Percentiles rank a stretch among this genome's conserved stretches.
Conservation (phyloP, 2,797 vertebrate genomes). For the Anguilla megastoma region DNA sequence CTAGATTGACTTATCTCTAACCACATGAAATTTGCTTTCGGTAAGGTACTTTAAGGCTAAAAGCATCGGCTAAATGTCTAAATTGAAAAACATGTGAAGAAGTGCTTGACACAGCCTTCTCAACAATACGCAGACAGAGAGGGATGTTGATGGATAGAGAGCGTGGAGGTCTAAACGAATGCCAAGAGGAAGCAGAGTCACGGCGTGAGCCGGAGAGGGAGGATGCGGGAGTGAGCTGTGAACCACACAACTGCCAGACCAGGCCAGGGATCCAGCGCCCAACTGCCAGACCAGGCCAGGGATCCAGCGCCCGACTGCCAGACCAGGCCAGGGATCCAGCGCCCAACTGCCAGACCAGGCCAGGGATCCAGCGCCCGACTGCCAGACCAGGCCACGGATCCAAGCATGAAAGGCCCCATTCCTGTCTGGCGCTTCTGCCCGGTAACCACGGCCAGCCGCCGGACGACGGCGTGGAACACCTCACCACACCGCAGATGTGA, state of each 20-base stretch:
- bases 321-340: not conserved
- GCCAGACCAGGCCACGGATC: not conserved
- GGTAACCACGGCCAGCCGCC: constrained; percentile 50
- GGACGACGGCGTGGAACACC: constrained; percentile 56
- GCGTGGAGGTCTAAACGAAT: not conserved
- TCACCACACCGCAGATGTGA: constrained; percentile 61
- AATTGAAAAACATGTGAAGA: too few species aligned
- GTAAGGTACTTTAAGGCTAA: too few species aligned
- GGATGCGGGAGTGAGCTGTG: not conserved
- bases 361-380: not conserved
- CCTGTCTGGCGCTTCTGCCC: constrained; percentile 26
- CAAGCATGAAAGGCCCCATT: not conserved
- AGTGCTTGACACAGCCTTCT: too few species aligned
- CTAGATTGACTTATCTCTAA: too few species aligned
- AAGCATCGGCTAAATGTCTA: too few species aligned
- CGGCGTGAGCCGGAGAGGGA: not conserved
- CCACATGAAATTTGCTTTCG: too few species aligned
- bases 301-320: not conserved
- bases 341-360: not conserved
- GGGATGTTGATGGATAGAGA: too few species aligned
- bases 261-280: not conserved
- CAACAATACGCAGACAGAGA: too few species aligned
- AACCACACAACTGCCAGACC: not conserved
- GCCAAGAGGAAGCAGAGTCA: not conserved
- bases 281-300: not conserved